Conservation (phyloP, 2,888 invertebrate species). For the Xylota sylvarum region DNA sequence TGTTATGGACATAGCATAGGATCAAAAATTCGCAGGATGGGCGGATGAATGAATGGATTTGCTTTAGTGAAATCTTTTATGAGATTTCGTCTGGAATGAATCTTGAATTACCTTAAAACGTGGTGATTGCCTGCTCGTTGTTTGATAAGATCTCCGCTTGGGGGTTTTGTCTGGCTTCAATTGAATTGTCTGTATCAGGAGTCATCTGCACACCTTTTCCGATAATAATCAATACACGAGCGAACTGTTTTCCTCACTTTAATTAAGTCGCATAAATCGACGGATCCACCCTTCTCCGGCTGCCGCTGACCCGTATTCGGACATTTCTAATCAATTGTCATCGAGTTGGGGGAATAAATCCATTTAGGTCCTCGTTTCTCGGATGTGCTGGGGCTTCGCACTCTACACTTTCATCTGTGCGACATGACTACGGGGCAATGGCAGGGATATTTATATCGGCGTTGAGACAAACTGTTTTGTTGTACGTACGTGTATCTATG, state of each 20-base stretch:
- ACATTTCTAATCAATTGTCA: constrained; percentile 73
- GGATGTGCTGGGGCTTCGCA: constrained; percentile 32
- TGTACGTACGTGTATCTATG: constrained; percentile 42
- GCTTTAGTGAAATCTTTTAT: not conserved
- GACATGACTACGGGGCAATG: constrained; percentile 20
- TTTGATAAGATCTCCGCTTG: constrained; percentile 4
- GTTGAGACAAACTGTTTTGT: constrained; percentile 47
- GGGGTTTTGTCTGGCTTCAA: constrained; percentile 1
- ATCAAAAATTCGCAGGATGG: constrained; percentile 17
- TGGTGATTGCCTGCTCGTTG: not conserved
- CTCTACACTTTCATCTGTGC: constrained; percentile 29
- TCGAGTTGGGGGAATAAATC: constrained; percentile 52
- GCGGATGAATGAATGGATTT: not conserved
- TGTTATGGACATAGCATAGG: constrained; percentile 1
- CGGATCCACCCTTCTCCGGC: not conserved
- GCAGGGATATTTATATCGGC: constrained; percentile 47
- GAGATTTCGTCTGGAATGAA: constrained; percentile 8
- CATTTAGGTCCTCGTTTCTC: constrained; percentile 42
- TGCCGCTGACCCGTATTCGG: constrained; percentile 21
- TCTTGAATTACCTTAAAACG: constrained; percentile 4
- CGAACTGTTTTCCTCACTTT: constrained; percentile 28
- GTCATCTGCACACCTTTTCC: constrained; percentile 2
- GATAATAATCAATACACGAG: constrained; percentile 36
- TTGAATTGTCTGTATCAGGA: constrained; percentile 5
- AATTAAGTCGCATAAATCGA: constrained; percentile 64